These are phyloP conservation scores for Operophtera brumata DNA, from an alignment of 2,888 invertebrate species.

Conservation along the genomic window DNA sequence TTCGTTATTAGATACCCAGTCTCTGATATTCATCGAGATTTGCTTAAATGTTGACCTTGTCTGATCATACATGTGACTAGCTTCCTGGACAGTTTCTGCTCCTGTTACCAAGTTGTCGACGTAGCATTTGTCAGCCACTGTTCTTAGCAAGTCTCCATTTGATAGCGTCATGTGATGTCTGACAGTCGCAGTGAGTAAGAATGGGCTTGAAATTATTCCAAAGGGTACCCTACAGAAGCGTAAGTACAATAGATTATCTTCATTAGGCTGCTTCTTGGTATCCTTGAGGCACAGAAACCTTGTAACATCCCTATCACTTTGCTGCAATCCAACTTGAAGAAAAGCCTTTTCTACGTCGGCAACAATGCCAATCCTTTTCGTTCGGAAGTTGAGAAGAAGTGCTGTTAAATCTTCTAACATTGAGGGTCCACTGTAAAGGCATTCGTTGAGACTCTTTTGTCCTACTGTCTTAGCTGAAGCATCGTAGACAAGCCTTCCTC, in stretches of 20 bases:
- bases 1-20: background rate
- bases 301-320: conserved; percentile 4
- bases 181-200: conserved; percentile 25
- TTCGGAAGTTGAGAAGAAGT: background rate
- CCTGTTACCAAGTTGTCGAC: conserved; percentile 7
- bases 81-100: background rate
- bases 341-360: conserved; percentile 20
- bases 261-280: background rate
- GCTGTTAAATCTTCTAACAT: background rate
- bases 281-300: background rate
- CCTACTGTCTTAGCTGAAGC: background rate
- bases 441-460: background rate
- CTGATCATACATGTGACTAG: background rate
- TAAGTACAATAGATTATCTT: background rate
- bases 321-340: conserved; percentile 13
- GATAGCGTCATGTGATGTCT: background rate
- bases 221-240: conserved; percentile 6
- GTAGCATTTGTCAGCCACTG: background rate
- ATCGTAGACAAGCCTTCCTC: background rate
- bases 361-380: too few relatives aligned
- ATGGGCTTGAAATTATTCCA: conserved; percentile 29
- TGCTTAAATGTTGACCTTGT: background rate
- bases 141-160: background rate
- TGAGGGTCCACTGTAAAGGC: background rate
- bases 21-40: conserved; percentile 1